Percentiles rank a stretch among this genome's conserved stretches.
phyloP scores from a whole-genome alignment of 2,797 vertebrate species.

The Trachurus trachurus region DNA sequence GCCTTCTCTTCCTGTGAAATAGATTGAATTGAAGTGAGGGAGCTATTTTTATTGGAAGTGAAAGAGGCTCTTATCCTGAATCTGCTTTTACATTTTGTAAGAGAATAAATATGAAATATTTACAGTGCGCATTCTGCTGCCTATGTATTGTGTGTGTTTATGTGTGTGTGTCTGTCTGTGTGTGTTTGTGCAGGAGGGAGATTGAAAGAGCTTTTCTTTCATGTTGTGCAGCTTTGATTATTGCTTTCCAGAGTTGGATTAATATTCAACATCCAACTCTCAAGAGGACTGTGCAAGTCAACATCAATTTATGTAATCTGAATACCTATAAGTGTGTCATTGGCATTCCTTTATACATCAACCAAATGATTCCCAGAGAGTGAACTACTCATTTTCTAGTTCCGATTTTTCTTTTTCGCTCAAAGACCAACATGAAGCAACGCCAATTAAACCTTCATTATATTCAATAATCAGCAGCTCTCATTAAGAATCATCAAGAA shows the following conservation, averaged over 20 bases:
- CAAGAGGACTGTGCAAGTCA: constrained; percentile 71
- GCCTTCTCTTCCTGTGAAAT: constrained; percentile 67
- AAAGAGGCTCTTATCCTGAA: constrained; percentile 64
- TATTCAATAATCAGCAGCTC: constrained; percentile 33
- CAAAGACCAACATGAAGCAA: constrained; percentile 43
- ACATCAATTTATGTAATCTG: constrained; percentile 77
- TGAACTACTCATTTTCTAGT: constrained; percentile 41
- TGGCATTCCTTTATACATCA: constrained; percentile 53
- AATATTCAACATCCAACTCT: constrained; percentile 75
- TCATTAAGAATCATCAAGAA: constrained; percentile 35
- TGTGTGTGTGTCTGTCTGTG: constrained; percentile 26
- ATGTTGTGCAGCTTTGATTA: constrained; percentile 80
- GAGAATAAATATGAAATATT: constrained; percentile 77
- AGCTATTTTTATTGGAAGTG: constrained; percentile 67
- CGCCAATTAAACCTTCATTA: constrained; percentile 47
- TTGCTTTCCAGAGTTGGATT: constrained; percentile 75
- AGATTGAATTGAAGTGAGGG: constrained; percentile 71
- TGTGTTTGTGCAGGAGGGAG: constrained; percentile 42
- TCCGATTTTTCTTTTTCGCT: constrained; percentile 29
- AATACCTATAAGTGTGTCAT: constrained; percentile 67
- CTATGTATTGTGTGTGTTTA: constrained; percentile 37
- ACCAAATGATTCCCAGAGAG: constrained; percentile 44
- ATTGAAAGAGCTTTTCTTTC: constrained; percentile 63
- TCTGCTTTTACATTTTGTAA: constrained; percentile 61
- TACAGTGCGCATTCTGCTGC: constrained; percentile 50